Evolutionary conservation across 2,113 vertebrate species (phyloP).

Genomic region (Leuciscus idus): DNA sequence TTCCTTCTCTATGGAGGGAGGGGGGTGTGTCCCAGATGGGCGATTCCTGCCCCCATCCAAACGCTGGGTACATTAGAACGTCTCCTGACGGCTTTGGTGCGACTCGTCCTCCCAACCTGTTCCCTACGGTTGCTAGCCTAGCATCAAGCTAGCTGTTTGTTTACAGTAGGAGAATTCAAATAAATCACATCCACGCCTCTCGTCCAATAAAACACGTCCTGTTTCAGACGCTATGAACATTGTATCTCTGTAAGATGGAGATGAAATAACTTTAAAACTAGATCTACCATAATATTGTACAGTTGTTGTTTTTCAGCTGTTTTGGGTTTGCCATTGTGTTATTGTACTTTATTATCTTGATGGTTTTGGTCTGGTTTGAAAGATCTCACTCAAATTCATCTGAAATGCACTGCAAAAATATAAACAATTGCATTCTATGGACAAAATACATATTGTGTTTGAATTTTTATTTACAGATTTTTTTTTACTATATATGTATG

Average conservation of each 20-base stretch:
- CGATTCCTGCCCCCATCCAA: slow-evolving; percentile 61
- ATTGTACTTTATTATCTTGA: neutral
- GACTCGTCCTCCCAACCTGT: slow-evolving; percentile 64
- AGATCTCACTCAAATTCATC: neutral
- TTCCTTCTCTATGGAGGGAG: slow-evolving; percentile 65
- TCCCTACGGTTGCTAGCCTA: slow-evolving; percentile 53
- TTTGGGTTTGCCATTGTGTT: neutral
- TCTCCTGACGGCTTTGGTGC: slow-evolving; percentile 51
- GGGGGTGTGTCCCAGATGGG: slow-evolving; percentile 59
- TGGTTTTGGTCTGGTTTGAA: neutral
- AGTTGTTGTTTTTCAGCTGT: neutral
- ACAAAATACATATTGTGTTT: no score
- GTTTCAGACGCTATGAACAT: neutral
- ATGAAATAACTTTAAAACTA: neutral
- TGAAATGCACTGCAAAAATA: neutral
- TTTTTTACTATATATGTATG: no score
- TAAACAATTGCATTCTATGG: no score
- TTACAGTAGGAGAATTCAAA: neutral
- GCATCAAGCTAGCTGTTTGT: slow-evolving; percentile 50
- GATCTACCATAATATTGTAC: neutral
- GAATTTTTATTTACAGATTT: no score
- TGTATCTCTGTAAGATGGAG: neutral
- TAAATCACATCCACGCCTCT: neutral
- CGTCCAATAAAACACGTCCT: neutral
- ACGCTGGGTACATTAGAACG: slow-evolving; percentile 75